These are phyloP conservation scores for Porites lutea DNA, from an alignment of 64 coral and sea anemone species.

Conservation along the genomic window DNA sequence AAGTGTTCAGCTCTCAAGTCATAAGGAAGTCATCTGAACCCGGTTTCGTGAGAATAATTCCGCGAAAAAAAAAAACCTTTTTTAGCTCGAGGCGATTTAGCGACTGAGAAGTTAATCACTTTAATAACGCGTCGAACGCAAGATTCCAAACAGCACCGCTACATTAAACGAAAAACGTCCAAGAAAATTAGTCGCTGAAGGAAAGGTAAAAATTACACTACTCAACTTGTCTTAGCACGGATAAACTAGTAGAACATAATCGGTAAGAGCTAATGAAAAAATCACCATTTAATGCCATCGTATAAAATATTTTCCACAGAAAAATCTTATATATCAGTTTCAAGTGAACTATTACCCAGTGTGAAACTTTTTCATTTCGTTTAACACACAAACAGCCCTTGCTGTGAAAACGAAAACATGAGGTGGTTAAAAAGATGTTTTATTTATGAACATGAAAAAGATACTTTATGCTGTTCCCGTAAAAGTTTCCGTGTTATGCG, in stretches of 20 bases:
- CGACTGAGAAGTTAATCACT: neutral
- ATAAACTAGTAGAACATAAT: neutral
- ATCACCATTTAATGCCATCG: neutral
- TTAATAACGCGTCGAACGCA: neutral
- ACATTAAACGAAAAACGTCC: neutral
- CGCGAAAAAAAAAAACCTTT: neutral
- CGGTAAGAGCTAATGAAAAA: neutral
- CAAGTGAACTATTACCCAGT: neutral
- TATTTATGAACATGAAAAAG: conserved; percentile 15
- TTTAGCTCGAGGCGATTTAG: neutral
- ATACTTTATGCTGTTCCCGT: conserved; percentile 8
- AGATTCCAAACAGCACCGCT: neutral
- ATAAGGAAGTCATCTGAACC: conserved; percentile 19
- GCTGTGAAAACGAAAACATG: neutral
- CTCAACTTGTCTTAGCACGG: neutral
- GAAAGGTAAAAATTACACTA: neutral
- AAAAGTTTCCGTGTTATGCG: neutral
- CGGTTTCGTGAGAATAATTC: conserved; percentile 16
- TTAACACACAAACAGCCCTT: neutral
- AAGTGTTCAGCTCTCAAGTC: neutral
- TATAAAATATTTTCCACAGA: neutral
- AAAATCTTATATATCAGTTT: neutral
- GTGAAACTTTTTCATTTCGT: neutral
- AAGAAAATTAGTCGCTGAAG: neutral
- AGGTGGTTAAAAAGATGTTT: neutral